Conservation (phyloP, 2,888 invertebrate genomes). For the Andrena camellia region DNA sequence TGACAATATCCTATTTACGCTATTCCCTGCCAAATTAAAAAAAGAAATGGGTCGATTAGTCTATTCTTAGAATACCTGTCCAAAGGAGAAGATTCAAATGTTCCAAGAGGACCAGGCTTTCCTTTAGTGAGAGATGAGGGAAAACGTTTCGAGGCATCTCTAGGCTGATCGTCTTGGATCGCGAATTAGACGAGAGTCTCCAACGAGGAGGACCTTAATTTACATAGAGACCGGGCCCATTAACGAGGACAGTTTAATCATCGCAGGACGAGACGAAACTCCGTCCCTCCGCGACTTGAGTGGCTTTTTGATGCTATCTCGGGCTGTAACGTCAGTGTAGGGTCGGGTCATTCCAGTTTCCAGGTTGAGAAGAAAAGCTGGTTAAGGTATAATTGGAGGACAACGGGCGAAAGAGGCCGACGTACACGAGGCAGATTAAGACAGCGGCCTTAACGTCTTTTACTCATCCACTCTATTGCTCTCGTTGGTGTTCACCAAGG, state of each 20-base stretch:
- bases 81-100: not conserved
- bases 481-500: constrained; percentile 54
- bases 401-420: constrained; percentile 22
- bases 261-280: constrained; percentile 23
- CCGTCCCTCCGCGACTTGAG: constrained; percentile 12
- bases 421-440: constrained; percentile 59
- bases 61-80: not conserved
- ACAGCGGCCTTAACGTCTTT: constrained; percentile 53
- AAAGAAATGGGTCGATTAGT: not conserved
- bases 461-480: constrained; percentile 55
- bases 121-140: not conserved
- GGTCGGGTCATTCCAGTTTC: constrained; percentile 44
- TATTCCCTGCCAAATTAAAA: not conserved
- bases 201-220: constrained; percentile 21
- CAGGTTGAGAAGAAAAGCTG: constrained; percentile 50
- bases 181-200: constrained; percentile 7
- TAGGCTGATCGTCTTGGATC: constrained; percentile 7
- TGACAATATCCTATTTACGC: not conserved
- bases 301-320: constrained; percentile 48
- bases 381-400: constrained; percentile 61
- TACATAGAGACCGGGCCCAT: constrained; percentile 22
- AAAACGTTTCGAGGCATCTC: constrained; percentile 1
- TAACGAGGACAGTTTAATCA: constrained; percentile 48
- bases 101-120: not conserved
- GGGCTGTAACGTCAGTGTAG: constrained; percentile 40